phyloP scores from a whole-genome alignment of 2,888 invertebrate species.

The Elysia crispata region DNA sequence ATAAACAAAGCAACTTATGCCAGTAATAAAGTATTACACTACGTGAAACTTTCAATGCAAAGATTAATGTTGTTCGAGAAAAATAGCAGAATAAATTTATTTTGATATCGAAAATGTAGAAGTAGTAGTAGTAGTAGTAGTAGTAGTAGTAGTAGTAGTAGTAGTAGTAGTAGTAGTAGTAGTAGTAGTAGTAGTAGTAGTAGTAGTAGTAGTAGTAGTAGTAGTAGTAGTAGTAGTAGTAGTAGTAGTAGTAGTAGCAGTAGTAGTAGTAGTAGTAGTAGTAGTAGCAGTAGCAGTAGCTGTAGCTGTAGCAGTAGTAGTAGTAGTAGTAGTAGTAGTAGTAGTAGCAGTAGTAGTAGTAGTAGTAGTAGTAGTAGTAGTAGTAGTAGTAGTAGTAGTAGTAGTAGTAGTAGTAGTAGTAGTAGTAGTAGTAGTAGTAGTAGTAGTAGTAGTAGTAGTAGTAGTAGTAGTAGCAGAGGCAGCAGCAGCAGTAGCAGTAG shows the following conservation, averaged over 20 bases:
- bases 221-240: slow-evolving; percentile 36
- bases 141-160: slow-evolving; percentile 16
- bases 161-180: slow-evolving; percentile 26
- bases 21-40: too few species aligned
- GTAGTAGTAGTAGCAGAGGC: too few species aligned
- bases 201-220: slow-evolving; percentile 37
- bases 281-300: slow-evolving; percentile 20
- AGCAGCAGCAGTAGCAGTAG: too few species aligned
- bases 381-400: slow-evolving; percentile 29
- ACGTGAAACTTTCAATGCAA: too few species aligned
- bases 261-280: slow-evolving; percentile 35
- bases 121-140: slow-evolving; percentile 35
- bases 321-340: slow-evolving; percentile 33
- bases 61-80: too few species aligned
- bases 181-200: slow-evolving; percentile 38
- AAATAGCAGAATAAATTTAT: too few species aligned
- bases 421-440: slow-evolving; percentile 38
- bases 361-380: slow-evolving; percentile 22
- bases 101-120: too few species aligned
- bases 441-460: slow-evolving; percentile 34
- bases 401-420: slow-evolving; percentile 37
- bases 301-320: background rate
- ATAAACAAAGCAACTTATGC: too few species aligned
- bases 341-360: slow-evolving; percentile 17
- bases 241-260: slow-evolving; percentile 27